Evolutionary conservation across 2,888 invertebrate genomes (phyloP), one percentile per base, ranked within the genome.

Genomic region (Listrodromus nycthemerus): DNA sequence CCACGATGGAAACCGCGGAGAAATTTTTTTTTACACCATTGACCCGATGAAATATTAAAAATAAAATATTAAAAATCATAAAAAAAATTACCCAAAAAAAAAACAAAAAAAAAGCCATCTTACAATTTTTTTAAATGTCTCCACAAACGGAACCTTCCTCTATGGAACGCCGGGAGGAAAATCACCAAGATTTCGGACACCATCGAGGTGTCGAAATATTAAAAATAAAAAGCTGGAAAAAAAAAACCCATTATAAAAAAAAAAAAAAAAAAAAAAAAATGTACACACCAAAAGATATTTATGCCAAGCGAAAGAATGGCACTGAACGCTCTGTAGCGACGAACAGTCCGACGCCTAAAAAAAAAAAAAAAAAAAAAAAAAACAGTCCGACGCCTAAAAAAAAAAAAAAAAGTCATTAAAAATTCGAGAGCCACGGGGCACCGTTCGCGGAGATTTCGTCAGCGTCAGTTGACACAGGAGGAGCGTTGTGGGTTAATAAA

Each of bases 381-480:
- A n/a, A n/a, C n/a, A n/a, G n/a, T n/a, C n/a, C n/a, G n/a, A n/a
- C n/a, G n/a, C n/a, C n/a, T n/a, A n/a, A n/a, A n/a, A n/a, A n/a
- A n/a, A n/a, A n/a, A n/a, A n/a, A n/a, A n/a, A n/a, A 82, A 74
- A 82, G 76, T 77, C 76, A 66, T 82, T 82, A 82, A 82, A 82
- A 82, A 82, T 77, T 82, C 76, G 70, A 82, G 76, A 66, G 66
- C 55, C 55, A 75, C 50, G 76, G 41, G 76, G 76, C 69, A n/a
- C 10, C n/a, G 41, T n/a, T n/a, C 55, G 19, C 19, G 24, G 52
- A 77, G 71, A 77, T 52, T 77, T 82, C 66, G 37, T 48, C 61
- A 30, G 48, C 45, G 65, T n/a, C n/a, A 67, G 69, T 75, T 58
- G 21, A 37, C 37, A 37, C 50, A 21, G 30, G 33, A 52, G 27